Evolutionary conservation across 92 coral and sea anemone genomes (phyloP).

Genomic region (Zoanthus sansibaricus): DNA sequence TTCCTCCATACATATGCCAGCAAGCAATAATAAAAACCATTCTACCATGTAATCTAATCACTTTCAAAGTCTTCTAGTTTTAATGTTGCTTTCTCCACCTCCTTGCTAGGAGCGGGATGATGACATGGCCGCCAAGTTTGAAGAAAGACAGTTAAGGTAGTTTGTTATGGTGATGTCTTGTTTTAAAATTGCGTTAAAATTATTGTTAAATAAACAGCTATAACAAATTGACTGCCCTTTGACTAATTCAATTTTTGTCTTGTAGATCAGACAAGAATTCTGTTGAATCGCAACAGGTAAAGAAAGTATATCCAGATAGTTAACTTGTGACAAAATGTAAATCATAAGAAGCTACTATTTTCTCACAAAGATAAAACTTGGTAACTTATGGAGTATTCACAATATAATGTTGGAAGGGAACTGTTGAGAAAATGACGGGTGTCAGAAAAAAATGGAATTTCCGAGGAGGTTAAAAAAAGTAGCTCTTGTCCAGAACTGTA

Average conservation of each 20-base stretch:
- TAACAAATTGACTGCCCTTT: background rate
- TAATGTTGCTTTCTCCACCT: background rate
- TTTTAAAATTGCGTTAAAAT: background rate
- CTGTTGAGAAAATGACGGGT: too few relatives aligned
- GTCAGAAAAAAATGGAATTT: too few relatives aligned
- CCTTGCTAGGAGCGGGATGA: constrained; percentile 85
- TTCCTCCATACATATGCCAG: too few relatives aligned
- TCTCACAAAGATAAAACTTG: too few relatives aligned
- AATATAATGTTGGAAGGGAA: too few relatives aligned
- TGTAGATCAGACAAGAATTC: constrained; percentile 42
- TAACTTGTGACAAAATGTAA: background rate
- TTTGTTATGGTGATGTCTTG: background rate
- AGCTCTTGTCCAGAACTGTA: too few relatives aligned
- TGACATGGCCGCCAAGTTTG: constrained; percentile 95
- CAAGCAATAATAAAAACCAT: too few relatives aligned
- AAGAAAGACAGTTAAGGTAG: constrained; percentile 84
- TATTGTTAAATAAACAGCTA: background rate
- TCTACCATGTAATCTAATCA: too few relatives aligned
- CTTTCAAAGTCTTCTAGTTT: too few relatives aligned
- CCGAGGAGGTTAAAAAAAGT: too few relatives aligned
- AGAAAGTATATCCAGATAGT: background rate
- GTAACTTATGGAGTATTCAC: too few relatives aligned
- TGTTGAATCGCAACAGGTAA: constrained; percentile 65
- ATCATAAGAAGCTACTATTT: too few relatives aligned
- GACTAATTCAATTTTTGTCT: background rate